Evolutionary conservation across 2,888 invertebrate species (phyloP), one percentile per base, ranked within the genome.

Genomic region (Chydorus sphaericus): DNA sequence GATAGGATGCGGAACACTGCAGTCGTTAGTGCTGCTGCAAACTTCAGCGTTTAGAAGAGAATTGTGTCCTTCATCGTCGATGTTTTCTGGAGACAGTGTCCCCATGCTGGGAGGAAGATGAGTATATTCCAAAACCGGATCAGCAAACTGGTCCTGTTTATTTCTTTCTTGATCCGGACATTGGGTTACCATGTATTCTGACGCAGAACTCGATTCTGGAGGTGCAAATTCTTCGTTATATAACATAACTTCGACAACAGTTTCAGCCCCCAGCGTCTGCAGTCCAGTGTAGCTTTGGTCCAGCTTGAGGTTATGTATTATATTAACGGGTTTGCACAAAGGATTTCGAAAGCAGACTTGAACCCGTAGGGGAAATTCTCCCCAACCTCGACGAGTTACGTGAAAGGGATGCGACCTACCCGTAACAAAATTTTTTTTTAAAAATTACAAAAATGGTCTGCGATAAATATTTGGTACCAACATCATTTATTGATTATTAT

Each of bases 381-480:
- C 92, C 92, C 92, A 92, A 18, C 92, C 92, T 58, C 87, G 78
- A 36, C 89, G 75, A 0, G 84, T 80, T 57, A 92, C 68, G 70
- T 89, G 86, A 74, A 85, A 92, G 1, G 91, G 92, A 0, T 84
- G 76, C 33, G 79, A 74, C 57, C 84, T 85, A 44, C 20, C 8
- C 8, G 8, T 10, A 69, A 29, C 71, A 69, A 55, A 60, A 55
- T 39, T 6, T 6, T n/a, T 8, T 28, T 31, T 7, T 5, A 33
- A 18, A 55, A 33, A n/a, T 23, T 3, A 10, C 20, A 29, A 52
- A 37, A n/a, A n/a, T n/a, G n/a, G n/a, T n/a, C n/a, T n/a, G n/a
- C n/a, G n/a, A n/a, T n/a, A n/a, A n/a, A n/a, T n/a, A n/a, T n/a
- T n/a, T n/a, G 16, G 16, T 29, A 73, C 78, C 23, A 3, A 39